A percentile compares a stretch with the other conserved stretches of the same genome.
Evolutionary conservation across 64 coral and sea anemone species (phyloP).

Genomic region (Cladopsammia gracilis): DNA sequence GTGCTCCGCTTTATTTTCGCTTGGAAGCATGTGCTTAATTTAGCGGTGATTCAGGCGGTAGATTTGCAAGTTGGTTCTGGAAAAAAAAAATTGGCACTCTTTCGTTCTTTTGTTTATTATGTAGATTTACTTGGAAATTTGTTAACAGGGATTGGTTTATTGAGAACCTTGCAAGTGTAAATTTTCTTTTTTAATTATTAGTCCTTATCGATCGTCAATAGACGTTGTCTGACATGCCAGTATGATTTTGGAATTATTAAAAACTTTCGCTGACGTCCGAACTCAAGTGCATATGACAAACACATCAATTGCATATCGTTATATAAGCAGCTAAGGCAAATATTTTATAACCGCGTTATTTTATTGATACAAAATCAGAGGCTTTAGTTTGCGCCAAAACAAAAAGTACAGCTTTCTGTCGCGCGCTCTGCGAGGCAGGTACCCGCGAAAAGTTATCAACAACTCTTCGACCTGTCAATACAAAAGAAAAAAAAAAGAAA

Average conservation of each 20-base stretch:
- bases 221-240: not conserved
- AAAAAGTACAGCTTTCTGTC: not conserved
- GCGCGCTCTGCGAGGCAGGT: not conserved
- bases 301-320: not conserved
- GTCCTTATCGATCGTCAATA: not conserved
- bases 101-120: not conserved
- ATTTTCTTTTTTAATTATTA: not conserved
- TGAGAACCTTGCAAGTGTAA: not conserved
- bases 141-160: not conserved
- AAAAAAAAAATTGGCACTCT: not conserved
- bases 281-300: not conserved
- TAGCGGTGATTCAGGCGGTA: not conserved
- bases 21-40: not conserved
- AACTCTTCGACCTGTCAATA: not conserved
- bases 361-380: not conserved
- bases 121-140: slow-evolving; percentile 20
- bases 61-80: not conserved
- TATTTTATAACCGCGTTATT: not conserved
- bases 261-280: not conserved
- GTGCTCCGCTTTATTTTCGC: not conserved
- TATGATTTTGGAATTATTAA: not conserved
- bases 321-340: not conserved
- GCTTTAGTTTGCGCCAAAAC: not conserved
- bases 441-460: slow-evolving; percentile 9
- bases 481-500: not conserved